These are phyloP conservation scores for Petrocephalus sullivani DNA, from an alignment of 2,797 vertebrate species.

Conservation along the genomic window DNA sequence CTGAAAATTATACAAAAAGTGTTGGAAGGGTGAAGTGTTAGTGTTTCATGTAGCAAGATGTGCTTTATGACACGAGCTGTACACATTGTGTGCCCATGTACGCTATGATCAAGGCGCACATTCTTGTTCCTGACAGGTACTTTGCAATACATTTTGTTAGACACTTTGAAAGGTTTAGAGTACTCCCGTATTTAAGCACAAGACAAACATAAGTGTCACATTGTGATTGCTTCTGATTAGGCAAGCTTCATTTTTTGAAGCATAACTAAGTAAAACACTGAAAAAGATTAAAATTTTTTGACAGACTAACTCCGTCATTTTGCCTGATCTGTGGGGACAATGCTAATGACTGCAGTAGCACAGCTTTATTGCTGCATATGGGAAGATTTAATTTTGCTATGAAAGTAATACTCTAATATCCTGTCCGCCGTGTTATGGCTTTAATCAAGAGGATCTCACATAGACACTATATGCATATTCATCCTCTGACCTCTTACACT, in stretches of 20 bases:
- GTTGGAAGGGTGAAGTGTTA: neutral
- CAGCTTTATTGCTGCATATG: neutral
- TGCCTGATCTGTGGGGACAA: neutral
- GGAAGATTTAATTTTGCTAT: neutral
- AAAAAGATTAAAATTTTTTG: neutral
- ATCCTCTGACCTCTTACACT: neutral
- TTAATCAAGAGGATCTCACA: neutral
- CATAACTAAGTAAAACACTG: neutral
- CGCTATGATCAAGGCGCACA: neutral
- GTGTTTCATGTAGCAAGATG: neutral
- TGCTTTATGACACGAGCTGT: neutral
- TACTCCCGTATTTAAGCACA: neutral
- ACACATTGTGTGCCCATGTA: neutral
- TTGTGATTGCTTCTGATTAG: neutral
- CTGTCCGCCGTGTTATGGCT: neutral
- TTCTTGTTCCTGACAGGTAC: neutral
- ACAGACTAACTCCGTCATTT: neutral
- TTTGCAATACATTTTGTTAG: neutral
- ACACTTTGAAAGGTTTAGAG: neutral
- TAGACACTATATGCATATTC: neutral
- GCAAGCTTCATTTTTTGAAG: neutral
- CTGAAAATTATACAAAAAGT: neutral
- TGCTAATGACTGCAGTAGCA: neutral
- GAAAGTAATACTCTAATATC: neutral
- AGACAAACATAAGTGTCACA: neutral